Evolutionary conservation across 2,888 invertebrate genomes (phyloP), one percentile per base, ranked within the genome.

Genomic region (Troides oblongomaculatus): DNA sequence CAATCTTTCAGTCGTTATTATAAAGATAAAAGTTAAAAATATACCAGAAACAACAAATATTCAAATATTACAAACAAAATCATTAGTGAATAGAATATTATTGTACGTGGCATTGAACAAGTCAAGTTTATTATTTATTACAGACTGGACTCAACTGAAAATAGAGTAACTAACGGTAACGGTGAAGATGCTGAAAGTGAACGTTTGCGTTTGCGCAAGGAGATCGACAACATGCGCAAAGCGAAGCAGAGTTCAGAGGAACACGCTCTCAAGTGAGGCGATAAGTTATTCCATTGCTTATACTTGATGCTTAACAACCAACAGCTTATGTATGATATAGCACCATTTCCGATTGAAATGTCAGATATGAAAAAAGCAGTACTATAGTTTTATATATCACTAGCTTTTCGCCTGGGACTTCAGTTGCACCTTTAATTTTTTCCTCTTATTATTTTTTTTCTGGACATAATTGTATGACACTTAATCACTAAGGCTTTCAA

Each of bases 181-280:
- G 66, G 77, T 18, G 91, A 90, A 66, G 89, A 89, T 70, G 72
- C 81, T 14, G 94, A 94, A 68, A 79, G 92, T 14, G 94, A 94
- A 76, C 88, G 92, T 39, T 72, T 93, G 77, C 94, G 94, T 56
- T 77, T 94, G 77, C 89, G 94, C 77, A 89, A 93, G 73, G 94
- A 94, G 75, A 83, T 94, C 5, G 90, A 93, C 6, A 94, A 94
- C 72, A 91, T 93, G 79, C 89, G 93, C 73, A 93, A 92, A 68
- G 93, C 93, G 66, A 94, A 94, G 75, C 93, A 93, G 73, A 92
- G 86, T 75, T 93, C 94, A 0, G 94, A 94, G 76, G 93, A 94
- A 61, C 93, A 93, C 76, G 87, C 93, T 63, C 85, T 89, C 77
- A 94, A 94, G 95, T 95, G 85, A 92, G 91, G 72, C 50, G 81